These are phyloP conservation scores for Ctenopoma multispine DNA, from an alignment of 2,797 vertebrate species.

Conservation along the genomic window DNA sequence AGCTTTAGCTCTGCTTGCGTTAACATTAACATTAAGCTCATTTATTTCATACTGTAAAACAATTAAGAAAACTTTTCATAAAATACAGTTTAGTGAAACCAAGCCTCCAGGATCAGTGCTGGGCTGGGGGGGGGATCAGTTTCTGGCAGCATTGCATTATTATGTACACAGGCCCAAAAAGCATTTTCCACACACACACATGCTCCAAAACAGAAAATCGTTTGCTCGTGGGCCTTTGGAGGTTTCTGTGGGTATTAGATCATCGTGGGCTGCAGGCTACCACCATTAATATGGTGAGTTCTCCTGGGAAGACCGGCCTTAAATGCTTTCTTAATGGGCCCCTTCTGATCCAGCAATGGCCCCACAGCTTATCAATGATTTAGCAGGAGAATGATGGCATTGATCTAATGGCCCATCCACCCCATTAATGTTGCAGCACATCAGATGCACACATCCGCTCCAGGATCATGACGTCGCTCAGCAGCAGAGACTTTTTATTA, in stretches of 20 bases:
- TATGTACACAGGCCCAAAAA: too few species aligned
- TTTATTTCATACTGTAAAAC: neutral
- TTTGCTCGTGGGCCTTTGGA: neutral
- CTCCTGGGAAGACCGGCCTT: slow-evolving; percentile 10
- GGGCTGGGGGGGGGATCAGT: neutral
- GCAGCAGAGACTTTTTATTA: slow-evolving; percentile 1
- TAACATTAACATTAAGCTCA: neutral
- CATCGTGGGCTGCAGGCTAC: slow-evolving; percentile 8
- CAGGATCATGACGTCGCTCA: slow-evolving; percentile 34
- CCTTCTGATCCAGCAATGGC: slow-evolving; percentile 33
- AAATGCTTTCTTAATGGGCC: slow-evolving; percentile 55
- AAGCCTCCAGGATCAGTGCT: neutral
- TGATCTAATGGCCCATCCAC: slow-evolving; percentile 60
- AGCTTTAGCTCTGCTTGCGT: neutral
- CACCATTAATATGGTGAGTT: slow-evolving; percentile 30
- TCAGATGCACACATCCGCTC: slow-evolving; percentile 9
- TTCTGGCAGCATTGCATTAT: too few species aligned
- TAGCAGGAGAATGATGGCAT: slow-evolving; percentile 51
- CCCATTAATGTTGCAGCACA: slow-evolving; percentile 56
- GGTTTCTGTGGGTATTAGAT: slow-evolving; percentile 21
- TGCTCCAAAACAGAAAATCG: neutral
- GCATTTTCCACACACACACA: neutral
- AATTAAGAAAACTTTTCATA: neutral
- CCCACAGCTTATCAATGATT: slow-evolving; percentile 71
- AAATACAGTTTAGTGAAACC: neutral